Base-by-base conservation (phyloP, 2,797 vertebrate species). In the Carcharodon carcharias region DNA sequence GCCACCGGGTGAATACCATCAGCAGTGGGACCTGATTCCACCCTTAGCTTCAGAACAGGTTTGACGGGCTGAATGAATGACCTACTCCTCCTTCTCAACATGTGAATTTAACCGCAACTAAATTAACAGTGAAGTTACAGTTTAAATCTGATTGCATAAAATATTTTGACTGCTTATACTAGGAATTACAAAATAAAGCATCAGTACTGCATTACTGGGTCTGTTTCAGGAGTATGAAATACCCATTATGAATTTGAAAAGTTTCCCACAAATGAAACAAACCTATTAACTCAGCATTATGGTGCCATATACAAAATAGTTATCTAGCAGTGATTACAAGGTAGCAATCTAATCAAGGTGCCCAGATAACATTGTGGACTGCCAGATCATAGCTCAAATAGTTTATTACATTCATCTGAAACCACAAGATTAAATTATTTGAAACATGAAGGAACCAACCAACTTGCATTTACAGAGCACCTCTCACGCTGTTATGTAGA, bases 381-480 rank as follows among this genome's bases (percentile, higher is more conserved):
- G 58, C 9, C 89, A 92, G 89, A n/a, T 31, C 58, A 4, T 35
- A 92, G 56, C 56, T 92, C 56, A 63, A 58, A 35, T 6, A n/a
- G 89, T 92, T 92, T 63, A 92, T 63, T 31, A 92, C 58, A 92
- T 61, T 63, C 61, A 63, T 63, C 89, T n/a, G 58, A 92, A 91
- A 35, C 58, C 82, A 85, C 45, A 50, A 50, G 45, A 85, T 50
- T 85, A 85, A 85, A 85, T 85, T 82, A 82, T 82, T 85, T 85
- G 40, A 45, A 85, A 85, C 45, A 23, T 50, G 40, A 85, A 85
- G 21, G 82, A 85, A 82, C n/a, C n/a, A 82, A 50, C 6, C 40
- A 85, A 85, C 45, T 40, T 85, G 82, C 82, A 85, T 50, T 85
- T 85, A 77, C 50, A 85, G 1, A 85, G 50, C 6, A 6, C 82